Conservation (phyloP, 2,113 vertebrate species). For the Gallinago media region DNA sequence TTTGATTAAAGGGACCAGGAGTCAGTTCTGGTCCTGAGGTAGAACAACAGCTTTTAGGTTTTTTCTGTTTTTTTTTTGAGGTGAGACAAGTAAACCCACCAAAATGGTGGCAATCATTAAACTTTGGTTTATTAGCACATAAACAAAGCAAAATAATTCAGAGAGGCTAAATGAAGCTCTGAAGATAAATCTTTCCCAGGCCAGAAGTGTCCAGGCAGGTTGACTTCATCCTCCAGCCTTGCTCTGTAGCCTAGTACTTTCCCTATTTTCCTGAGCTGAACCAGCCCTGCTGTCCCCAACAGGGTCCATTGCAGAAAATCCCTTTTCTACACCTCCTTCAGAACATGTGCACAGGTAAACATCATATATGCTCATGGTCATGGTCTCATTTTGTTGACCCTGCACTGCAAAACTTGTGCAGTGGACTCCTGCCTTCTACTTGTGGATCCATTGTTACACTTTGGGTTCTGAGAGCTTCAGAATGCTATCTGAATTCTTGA, state of each 20-base stretch:
- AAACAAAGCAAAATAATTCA: neutral
- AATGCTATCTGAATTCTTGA: neutral
- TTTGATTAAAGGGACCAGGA: neutral
- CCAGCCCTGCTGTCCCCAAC: accelerated
- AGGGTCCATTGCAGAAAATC: neutral
- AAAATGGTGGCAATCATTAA: neutral
- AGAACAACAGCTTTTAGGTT: neutral
- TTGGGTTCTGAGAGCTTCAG: neutral
- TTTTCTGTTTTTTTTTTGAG: neutral
- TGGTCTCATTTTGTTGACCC: neutral
- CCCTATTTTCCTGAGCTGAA: neutral
- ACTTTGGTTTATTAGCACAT: neutral
- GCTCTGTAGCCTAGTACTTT: neutral
- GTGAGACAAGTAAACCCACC: neutral
- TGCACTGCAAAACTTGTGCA: neutral
- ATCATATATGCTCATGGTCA: neutral
- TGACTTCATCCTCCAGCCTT: neutral
- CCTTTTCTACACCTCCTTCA: neutral
- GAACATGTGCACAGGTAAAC: neutral
- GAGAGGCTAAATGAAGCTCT: neutral
- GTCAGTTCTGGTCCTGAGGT: neutral
- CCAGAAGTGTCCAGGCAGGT: neutral
- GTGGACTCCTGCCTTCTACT: neutral
- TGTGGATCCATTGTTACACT: neutral
- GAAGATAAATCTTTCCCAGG: neutral